These are phyloP conservation scores for Sitta europaea DNA, from an alignment of 2,113 vertebrate species.

Conservation along the genomic window DNA sequence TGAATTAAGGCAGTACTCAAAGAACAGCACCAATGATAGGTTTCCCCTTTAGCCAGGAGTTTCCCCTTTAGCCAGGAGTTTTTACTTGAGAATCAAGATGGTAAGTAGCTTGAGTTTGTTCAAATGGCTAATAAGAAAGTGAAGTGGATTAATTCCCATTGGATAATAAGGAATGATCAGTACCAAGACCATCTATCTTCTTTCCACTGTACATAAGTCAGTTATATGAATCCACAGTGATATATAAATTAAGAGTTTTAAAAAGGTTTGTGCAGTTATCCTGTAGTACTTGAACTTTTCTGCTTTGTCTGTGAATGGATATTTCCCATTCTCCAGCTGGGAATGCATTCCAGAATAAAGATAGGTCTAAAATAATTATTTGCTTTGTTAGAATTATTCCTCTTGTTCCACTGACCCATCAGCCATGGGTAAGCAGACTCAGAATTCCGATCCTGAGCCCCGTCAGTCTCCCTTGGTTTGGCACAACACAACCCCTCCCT, in stretches of 20 bases:
- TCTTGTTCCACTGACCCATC: not conserved
- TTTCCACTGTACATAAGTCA: not conserved
- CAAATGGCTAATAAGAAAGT: not conserved
- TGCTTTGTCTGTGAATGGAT: not conserved
- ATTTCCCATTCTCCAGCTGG: not conserved
- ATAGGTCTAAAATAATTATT: not conserved
- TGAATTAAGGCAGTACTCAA: not conserved
- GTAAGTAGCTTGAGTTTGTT: not conserved
- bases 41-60: not conserved
- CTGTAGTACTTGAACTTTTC: not conserved
- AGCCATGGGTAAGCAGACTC: not conserved
- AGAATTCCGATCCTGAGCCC: not conserved
- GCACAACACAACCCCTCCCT: not conserved
- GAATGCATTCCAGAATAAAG: not conserved
- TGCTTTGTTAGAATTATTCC: not conserved
- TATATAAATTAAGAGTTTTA: not conserved
- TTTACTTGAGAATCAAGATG: not conserved
- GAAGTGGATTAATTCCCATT: not conserved
- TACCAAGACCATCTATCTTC: not conserved
- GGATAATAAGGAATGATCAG: not conserved
- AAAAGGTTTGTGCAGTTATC: not conserved
- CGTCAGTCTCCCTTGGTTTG: not conserved
- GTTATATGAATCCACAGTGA: not conserved
- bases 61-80: not conserved
- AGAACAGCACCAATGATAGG: not conserved